phyloP scores from a whole-genome alignment of 1,140 invertebrate genomes.

The Lepidotrigona ventralis region DNA sequence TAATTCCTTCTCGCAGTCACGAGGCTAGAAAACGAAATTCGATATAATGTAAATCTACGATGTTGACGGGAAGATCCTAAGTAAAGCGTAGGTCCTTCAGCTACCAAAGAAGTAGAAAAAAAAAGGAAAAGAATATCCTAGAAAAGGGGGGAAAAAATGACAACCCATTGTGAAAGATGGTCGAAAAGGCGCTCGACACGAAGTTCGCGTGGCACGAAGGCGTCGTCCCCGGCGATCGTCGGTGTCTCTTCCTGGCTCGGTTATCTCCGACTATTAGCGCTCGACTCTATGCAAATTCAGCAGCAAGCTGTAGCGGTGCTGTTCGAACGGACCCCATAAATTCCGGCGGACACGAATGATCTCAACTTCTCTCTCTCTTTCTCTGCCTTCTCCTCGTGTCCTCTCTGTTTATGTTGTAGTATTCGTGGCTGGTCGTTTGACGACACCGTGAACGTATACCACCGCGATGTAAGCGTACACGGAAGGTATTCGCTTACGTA shows the following conservation, averaged over 20 bases:
- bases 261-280: constrained; percentile 77
- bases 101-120: neutral
- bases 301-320: constrained; percentile 67
- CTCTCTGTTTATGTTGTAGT: constrained; percentile 49
- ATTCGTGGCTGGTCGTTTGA: constrained; percentile 71
- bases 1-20: too few relatives aligned
- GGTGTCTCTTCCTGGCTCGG: constrained; percentile 58
- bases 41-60: too few relatives aligned
- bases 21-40: too few relatives aligned
- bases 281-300: constrained; percentile 77
- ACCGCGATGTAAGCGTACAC: constrained; percentile 44
- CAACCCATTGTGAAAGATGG: neutral
- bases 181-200: neutral
- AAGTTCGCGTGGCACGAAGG: constrained; percentile 50
- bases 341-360: constrained; percentile 75
- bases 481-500: constrained; percentile 51
- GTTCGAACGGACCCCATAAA: constrained; percentile 76
- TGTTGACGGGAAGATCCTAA: too few relatives aligned
- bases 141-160: neutral
- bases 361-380: constrained; percentile 51
- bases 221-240: constrained; percentile 39
- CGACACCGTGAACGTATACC: constrained; percentile 61
- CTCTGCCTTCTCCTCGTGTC: neutral
- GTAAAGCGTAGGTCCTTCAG: too few relatives aligned
- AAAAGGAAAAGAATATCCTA: neutral